Base-by-base conservation (phyloP, 1,140 invertebrate genomes). In the Euglossa dilemma region DNA sequence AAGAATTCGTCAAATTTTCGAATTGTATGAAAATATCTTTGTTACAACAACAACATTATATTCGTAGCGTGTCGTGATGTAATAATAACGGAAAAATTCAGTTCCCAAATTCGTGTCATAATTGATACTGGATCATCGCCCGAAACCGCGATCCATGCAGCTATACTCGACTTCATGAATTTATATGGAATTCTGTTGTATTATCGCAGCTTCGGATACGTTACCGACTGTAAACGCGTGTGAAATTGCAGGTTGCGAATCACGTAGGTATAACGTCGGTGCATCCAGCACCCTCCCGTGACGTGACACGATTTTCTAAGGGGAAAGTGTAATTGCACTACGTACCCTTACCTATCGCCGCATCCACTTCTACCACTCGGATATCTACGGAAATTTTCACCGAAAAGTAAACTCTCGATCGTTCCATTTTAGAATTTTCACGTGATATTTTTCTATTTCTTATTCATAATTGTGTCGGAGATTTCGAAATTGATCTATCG, bases 291-390 rank as follows among this genome's bases (percentile, higher is more conserved):
- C 74, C 61, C 83, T 50, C 79, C n/a, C 2, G 57, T 87, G 73
- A 85, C 86, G 86, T 87, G 84, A 86, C 61, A 63, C 80, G 84
- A 80, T 83, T 87, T 72, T 67, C 80, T 36, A 50, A 28, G 50
- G 52, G 36, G 47, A 7, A 77, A 18, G 71, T 86, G 72, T 83
- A 85, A 85, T 87, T 86, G 63, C 80, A 23, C 77, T 85, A 80
- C 84, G 83, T 83, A 76, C 45, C 71, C 59, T 87, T 76, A 76
- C 56, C 74, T 74, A 66, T 47, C 70, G 23, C 77, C 66, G 52
- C 36, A 56, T 67, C 36, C n/a, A 59, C 52, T 25, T 76, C 45
- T 36, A 18, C 23, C 7, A 9, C 0, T 6, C 14, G 2, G 20
- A 6, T 45, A 54, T 77, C n/a, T 20, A 12, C 16, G 23, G 28